A percentile compares a stretch with the other conserved stretches of the same genome.
These are phyloP conservation scores for Eudyptes chrysolophus DNA, from an alignment of 2,113 vertebrate species.

Conservation along the genomic window DNA sequence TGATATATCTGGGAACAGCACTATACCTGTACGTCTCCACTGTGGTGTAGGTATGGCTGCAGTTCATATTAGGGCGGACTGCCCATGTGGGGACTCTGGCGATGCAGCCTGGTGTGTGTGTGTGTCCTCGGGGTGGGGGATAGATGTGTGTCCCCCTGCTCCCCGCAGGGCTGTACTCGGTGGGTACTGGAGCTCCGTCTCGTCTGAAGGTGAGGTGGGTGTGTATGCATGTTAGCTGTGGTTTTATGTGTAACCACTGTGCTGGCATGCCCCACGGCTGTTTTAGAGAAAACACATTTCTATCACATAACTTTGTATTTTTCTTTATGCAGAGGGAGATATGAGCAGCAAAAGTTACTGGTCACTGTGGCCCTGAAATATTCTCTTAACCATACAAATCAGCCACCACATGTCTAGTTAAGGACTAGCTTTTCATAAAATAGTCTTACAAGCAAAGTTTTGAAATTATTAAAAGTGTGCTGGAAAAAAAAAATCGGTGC, in stretches of 20 bases:
- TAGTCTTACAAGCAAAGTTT: background rate
- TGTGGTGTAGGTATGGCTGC: background rate
- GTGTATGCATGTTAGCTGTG: background rate
- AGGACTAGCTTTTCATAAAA: background rate
- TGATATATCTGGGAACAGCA: background rate
- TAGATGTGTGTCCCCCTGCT: background rate
- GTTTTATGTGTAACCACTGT: background rate
- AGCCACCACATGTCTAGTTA: background rate
- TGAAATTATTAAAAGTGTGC: background rate
- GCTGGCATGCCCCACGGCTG: background rate
- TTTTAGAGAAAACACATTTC: background rate
- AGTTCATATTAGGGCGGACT: background rate
- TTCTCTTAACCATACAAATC: background rate
- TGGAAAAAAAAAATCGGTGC: background rate
- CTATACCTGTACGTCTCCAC: accelerated
- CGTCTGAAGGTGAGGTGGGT: background rate
- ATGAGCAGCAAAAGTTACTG: background rate
- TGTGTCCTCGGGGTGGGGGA: too few relatives aligned
- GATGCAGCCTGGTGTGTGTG: background rate
- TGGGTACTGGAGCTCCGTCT: background rate
- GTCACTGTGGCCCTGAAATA: background rate
- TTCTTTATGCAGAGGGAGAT: background rate
- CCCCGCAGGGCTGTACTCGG: accelerated
- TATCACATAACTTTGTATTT: accelerated
- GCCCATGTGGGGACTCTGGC: accelerated